Base-by-base conservation (phyloP, 2,797 vertebrate species). In the Darevskia nairensis region DNA sequence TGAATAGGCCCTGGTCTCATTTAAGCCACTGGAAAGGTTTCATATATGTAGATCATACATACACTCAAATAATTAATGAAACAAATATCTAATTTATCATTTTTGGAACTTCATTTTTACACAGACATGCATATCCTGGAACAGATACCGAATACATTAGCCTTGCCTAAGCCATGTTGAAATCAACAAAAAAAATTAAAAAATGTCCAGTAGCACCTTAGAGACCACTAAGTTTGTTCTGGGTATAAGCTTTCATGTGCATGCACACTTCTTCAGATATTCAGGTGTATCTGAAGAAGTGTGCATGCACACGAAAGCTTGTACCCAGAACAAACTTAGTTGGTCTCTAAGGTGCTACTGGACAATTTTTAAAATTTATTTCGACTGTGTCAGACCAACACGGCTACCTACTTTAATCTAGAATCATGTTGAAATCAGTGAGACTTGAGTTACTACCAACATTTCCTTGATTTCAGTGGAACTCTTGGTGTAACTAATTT, bases 11-110 rank as follows among this genome's bases (percentile, higher is more conserved):
- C 8, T 75, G 1, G 2, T 4, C 39, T 71, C 50, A 86, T 17
- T 82, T 46, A 90, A 83, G 79, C 46, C 55, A 0, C 0, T 8
- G 44, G 23, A 3, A 85, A 85, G 74, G 80, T 32, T 72, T 90
- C 50, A 55, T 55, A 55, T 44, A 10, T 68, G 82, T 86, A 69
- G 80, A 92, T 44, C 78, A 50, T 55, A 55, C 44, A 50, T 9
- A 50, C 46, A 50, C 50, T 55, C 50, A 84, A 71, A 74, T 91
- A 90, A 0, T 3, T 32, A 91, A 86, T 41, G 46, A 80, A 69
- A 66, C 4, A 86, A 82, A 23, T 64, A 90, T 94, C 35, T 46
- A n/a, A 32, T 15, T 80, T 6, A n/a, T 86, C 32, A 87, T 32
- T 88, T 66, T 55, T 1, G 88, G 44, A 90, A 55, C 35, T 19